phyloP scores from a whole-genome alignment of 2,113 vertebrate species.

The Charadrius vociferus region DNA sequence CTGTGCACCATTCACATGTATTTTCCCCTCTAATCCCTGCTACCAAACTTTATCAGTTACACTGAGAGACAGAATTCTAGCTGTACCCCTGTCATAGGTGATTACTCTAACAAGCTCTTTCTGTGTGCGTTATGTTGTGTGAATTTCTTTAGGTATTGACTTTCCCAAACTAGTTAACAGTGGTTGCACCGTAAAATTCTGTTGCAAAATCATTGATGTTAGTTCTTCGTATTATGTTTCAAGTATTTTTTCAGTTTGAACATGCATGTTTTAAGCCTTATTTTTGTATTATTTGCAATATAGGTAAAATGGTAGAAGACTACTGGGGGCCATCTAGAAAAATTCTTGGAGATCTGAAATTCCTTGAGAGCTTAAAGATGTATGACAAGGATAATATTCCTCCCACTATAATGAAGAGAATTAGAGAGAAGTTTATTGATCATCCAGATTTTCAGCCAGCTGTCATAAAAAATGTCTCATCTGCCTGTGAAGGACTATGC shows the following conservation, averaged over 20 bases:
- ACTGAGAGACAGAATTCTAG: not conserved
- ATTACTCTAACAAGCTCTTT: not conserved
- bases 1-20: not conserved
- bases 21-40: not conserved
- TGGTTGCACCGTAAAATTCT: not conserved
- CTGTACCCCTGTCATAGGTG: not conserved
- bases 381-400: conserved; percentile 92
- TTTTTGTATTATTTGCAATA: conserved; percentile 6
- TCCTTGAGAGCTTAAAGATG: conserved; percentile 86
- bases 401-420: conserved; percentile 80
- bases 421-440: conserved; percentile 86
- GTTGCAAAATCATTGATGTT: not conserved
- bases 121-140: not conserved
- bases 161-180: not conserved
- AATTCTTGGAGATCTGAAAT: conserved; percentile 88
- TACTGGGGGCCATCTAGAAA: conserved; percentile 92
- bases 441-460: conserved; percentile 88
- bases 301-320: conserved; percentile 94
- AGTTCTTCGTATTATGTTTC: not conserved
- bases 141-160: not conserved
- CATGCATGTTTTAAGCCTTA: not conserved
- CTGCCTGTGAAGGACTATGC: conserved; percentile 92
- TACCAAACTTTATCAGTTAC: not conserved
- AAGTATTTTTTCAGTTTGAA: not conserved
- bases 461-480: conserved; percentile 90